Conservation (phyloP, 2,888 invertebrate genomes). For the Hedya salicella region DNA sequence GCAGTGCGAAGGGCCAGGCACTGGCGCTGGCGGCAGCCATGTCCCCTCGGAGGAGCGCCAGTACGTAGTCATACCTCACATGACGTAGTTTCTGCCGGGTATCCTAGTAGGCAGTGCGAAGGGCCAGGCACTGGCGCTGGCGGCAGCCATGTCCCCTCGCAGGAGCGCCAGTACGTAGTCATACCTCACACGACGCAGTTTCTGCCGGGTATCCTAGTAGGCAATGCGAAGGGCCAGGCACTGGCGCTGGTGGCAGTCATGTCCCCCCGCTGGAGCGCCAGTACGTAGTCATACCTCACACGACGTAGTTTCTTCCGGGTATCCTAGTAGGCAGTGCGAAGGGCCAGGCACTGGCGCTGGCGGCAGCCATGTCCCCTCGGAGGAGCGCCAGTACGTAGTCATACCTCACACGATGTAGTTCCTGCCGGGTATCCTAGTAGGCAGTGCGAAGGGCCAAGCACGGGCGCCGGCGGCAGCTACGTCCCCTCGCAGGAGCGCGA, state of each 20-base stretch:
- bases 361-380: constrained; percentile 75
- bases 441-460: constrained; percentile 79
- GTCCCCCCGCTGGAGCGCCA: constrained; percentile 81
- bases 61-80: constrained; percentile 73
- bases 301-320: constrained; percentile 71
- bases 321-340: constrained; percentile 70
- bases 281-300: constrained; percentile 76
- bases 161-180: constrained; percentile 82
- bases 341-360: constrained; percentile 70
- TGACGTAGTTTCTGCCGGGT: constrained; percentile 71
- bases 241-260: constrained; percentile 67
- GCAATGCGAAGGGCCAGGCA: constrained; percentile 78
- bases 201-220: constrained; percentile 59
- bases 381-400: constrained; percentile 84
- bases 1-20: constrained; percentile 77
- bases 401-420: constrained; percentile 74
- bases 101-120: constrained; percentile 71
- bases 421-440: constrained; percentile 60
- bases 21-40: constrained; percentile 67
- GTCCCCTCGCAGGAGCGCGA: constrained; percentile 82
- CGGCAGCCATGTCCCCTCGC: constrained; percentile 76
- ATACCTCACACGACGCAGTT: constrained; percentile 73
- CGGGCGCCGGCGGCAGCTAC: constrained; percentile 67
- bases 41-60: constrained; percentile 81
- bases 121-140: constrained; percentile 72